These are phyloP conservation scores for Mobula birostris DNA, from an alignment of 2,113 vertebrate genomes.

Conservation along the genomic window DNA sequence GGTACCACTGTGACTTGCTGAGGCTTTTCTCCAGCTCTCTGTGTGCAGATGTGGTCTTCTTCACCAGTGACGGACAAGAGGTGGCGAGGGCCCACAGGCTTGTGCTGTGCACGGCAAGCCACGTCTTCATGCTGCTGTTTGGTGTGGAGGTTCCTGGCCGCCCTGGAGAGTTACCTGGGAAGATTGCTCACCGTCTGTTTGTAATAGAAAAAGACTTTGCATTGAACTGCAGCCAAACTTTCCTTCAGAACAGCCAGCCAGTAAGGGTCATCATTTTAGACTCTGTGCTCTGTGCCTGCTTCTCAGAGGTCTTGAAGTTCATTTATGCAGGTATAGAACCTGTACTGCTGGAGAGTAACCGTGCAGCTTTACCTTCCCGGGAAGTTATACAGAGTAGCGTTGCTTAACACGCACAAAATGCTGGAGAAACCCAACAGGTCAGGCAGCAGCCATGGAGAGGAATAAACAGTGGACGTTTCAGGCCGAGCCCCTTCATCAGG, in stretches of 20 bases:
- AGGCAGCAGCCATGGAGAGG: no score
- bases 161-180: conserved; percentile 48
- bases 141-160: conserved; percentile 55
- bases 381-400: not conserved
- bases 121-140: conserved; percentile 83
- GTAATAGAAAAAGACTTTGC: conserved; percentile 47
- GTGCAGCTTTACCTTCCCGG: not conserved
- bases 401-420: no score
- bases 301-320: conserved; percentile 85
- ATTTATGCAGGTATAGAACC: conserved; percentile 84
- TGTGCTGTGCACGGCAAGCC: conserved; percentile 79
- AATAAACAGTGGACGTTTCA: no score
- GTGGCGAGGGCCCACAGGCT: conserved; percentile 79
- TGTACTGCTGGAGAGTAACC: not conserved
- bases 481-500: no score
- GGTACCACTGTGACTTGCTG: conserved; percentile 78
- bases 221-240: conserved; percentile 51
- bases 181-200: conserved; percentile 63
- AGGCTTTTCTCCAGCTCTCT: conserved; percentile 79
- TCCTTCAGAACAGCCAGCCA: conserved; percentile 56
- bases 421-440: no score
- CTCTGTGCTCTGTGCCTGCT: conserved; percentile 70
- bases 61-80: conserved; percentile 64
- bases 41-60: conserved; percentile 85
- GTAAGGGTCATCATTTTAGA: conserved; percentile 84